Conservation (phyloP, 2,797 vertebrate species). For the Triplophysa yarkandensis region DNA sequence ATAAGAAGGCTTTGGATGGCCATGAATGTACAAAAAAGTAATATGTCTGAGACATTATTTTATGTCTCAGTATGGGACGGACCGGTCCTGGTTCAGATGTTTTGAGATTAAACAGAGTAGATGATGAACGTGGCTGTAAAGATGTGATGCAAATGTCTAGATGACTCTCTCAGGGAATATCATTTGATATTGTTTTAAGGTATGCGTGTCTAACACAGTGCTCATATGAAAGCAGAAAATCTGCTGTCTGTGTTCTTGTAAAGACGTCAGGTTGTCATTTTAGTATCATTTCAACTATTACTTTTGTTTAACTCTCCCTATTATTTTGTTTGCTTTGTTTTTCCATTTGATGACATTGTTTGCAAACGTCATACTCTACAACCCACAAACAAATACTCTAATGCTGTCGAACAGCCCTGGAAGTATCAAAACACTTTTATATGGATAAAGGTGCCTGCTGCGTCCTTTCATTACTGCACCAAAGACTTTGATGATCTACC, state of each 20-base stretch:
- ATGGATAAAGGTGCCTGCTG: neutral
- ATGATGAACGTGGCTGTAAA: neutral
- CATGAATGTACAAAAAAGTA: conserved; percentile 16
- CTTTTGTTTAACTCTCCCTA: neutral
- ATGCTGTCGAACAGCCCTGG: conserved; percentile 4
- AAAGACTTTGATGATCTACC: conserved; percentile 23
- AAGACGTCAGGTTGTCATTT: neutral
- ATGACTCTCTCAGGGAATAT: conserved; percentile 52
- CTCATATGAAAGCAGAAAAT: neutral
- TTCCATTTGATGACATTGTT: conserved; percentile 12
- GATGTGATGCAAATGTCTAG: conserved; percentile 23
- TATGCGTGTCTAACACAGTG: neutral
- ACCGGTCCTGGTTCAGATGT: conserved; percentile 4
- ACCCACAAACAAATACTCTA: conserved; percentile 11
- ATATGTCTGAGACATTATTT: conserved; percentile 4
- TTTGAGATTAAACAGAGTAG: neutral
- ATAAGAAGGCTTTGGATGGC: too few relatives aligned
- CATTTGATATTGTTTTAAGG: conserved; percentile 17
- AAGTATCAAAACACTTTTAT: neutral
- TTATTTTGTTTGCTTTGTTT: conserved; percentile 4
- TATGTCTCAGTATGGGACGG: neutral
- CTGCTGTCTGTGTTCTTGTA: neutral
- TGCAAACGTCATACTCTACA: conserved; percentile 6
- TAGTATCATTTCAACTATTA: neutral
- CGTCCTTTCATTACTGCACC: conserved; percentile 7